Evolutionary conservation across 1,140 invertebrate species (phyloP).

Genomic region (Triops longicaudatus): DNA sequence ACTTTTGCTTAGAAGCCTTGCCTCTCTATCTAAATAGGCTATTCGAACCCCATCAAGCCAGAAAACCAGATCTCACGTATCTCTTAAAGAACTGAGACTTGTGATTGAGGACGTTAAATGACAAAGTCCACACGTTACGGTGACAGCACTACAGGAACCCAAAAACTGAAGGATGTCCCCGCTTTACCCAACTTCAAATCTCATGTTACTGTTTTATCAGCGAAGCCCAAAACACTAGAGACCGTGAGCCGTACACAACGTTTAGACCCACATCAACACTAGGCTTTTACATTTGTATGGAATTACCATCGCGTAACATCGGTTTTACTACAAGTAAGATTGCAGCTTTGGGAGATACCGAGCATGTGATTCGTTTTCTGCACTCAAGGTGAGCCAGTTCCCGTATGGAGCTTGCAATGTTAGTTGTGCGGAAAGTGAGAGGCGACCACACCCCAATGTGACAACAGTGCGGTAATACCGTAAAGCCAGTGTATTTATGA

Average conservation of each 20-base stretch:
- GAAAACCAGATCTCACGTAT: too few species aligned
- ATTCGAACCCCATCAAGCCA: too few species aligned
- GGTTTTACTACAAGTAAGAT: background rate
- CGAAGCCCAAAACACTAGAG: background rate
- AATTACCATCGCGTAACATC: too few species aligned
- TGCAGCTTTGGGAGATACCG: background rate
- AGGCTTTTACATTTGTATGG: background rate
- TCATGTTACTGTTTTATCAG: background rate
- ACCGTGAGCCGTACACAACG: background rate
- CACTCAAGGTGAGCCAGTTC: background rate
- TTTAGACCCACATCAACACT: background rate
- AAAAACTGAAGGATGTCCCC: background rate
- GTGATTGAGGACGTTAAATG: background rate
- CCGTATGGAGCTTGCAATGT: background rate
- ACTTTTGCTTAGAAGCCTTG: too few species aligned
- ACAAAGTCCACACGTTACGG: background rate
- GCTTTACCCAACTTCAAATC: background rate
- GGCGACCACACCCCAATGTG: background rate
- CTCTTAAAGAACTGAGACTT: too few species aligned
- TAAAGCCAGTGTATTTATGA: background rate
- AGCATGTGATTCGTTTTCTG: background rate
- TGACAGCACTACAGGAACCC: background rate
- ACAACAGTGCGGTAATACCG: background rate
- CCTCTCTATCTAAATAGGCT: too few species aligned
- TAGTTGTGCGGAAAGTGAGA: constrained; percentile 3